Evolutionary conservation across 1,140 invertebrate species (phyloP).

Genomic region (Penaeus japonicus): DNA sequence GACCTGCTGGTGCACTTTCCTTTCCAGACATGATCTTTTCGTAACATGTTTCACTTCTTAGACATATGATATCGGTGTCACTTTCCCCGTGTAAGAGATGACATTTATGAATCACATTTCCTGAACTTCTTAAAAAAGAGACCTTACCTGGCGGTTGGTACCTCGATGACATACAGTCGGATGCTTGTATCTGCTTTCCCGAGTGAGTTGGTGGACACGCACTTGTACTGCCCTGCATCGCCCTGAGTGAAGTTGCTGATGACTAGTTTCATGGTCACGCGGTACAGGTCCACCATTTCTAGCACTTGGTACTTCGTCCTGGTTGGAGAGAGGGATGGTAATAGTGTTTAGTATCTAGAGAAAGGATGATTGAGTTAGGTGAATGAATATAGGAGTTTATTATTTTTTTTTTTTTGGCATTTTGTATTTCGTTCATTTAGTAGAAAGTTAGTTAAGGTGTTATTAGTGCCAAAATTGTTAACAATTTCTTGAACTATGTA

Average conservation of each 20-base stretch:
- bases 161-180: slow-evolving; percentile 72
- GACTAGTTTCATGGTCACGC: slow-evolving; percentile 82
- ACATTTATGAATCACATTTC: background rate
- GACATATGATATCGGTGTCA: too few species aligned
- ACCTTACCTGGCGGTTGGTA: slow-evolving; percentile 41
- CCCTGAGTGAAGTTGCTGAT: slow-evolving; percentile 79
- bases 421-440: too few species aligned
- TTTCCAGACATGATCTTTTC: too few species aligned
- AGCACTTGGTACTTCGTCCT: slow-evolving; percentile 83
- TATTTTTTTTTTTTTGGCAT: too few species aligned
- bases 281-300: slow-evolving; percentile 80
- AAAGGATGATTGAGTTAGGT: background rate
- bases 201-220: slow-evolving; percentile 87
- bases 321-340: background rate
- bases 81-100: too few species aligned
- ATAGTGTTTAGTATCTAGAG: slow-evolving; percentile 2
- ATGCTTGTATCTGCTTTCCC: slow-evolving; percentile 85
- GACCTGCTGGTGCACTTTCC: too few species aligned
- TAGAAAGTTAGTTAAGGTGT: too few species aligned
- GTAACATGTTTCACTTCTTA: too few species aligned
- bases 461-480: too few species aligned
- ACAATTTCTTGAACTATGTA: too few species aligned
- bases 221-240: slow-evolving; percentile 89
- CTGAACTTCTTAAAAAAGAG: too few species aligned
- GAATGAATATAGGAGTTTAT: background rate